These are phyloP conservation scores for Pachymerium ferrugineum DNA, from an alignment of 2,888 invertebrate genomes.

Conservation along the genomic window DNA sequence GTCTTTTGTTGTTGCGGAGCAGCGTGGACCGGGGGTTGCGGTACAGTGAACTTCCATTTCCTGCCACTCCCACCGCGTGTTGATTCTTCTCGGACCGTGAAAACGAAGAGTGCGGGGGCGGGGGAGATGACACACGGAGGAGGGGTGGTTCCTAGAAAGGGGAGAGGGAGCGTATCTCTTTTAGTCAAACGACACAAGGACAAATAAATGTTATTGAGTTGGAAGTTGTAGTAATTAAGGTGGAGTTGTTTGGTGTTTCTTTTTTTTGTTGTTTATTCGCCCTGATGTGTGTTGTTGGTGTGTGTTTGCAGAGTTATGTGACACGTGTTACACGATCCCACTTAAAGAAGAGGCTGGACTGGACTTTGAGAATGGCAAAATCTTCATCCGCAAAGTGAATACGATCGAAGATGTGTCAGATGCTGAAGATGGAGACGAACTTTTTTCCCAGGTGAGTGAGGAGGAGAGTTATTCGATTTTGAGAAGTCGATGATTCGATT, in stretches of 20 bases:
- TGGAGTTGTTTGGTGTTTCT: too few relatives aligned
- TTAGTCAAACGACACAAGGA: constrained; percentile 9
- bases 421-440: not conserved
- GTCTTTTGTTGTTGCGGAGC: constrained; percentile 20
- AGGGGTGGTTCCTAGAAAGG: not conserved
- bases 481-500: not conserved
- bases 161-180: not conserved
- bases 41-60: constrained; percentile 27
- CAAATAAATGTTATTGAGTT: constrained; percentile 15
- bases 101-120: constrained; percentile 23
- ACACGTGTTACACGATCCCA: not conserved
- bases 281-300: not conserved
- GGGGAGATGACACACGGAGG: not conserved
- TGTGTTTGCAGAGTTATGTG: constrained; percentile 11
- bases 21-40: constrained; percentile 23
- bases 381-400: not conserved
- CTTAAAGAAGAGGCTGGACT: not conserved
- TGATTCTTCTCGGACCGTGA: constrained; percentile 27
- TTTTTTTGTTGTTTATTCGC: not conserved
- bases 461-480: not conserved
- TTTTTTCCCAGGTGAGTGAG: not conserved
- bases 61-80: constrained; percentile 11
- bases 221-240: too few relatives aligned
- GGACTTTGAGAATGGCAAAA: not conserved
- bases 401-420: not conserved